Base-by-base conservation (phyloP, 2,888 invertebrate species). In the Eupithecia inturbata region DNA sequence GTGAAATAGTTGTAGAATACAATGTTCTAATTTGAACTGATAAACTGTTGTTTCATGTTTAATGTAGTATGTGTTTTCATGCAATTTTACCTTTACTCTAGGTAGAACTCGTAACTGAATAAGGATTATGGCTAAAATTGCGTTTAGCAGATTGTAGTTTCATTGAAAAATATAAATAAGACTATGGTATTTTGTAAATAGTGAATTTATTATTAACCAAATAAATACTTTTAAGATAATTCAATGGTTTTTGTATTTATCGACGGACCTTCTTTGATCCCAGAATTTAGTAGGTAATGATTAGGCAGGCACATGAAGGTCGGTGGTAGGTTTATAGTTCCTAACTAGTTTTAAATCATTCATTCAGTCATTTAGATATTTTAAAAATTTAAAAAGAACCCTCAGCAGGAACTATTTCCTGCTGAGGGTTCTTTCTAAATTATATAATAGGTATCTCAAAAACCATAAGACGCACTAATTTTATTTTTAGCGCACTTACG, bases 161-260 rank as follows among this genome's bases (percentile, higher is more conserved):
- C 64, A 45, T 71, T 63, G 71, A 33, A 72, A 77, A 63, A 72
- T 36, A 67, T 66, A 70, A 68, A 64, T 53, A 89, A 88, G 86
- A 85, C 86, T 87, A 72, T 77, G 80, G 88, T 88, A 88, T 88
- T 88, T 89, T 92, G 92, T 93, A 93, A 92, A 92, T 92, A 93
- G 88, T 87, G 85, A 87, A 88, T 89, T 88, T 85, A 85, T 85
- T 86, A 87, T 85, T 90, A 90, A 92, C 91, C 91, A 92, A 92
- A 92, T 92, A 90, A 90, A 89, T 88, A 66, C 12, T 36, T 53
- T 81, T 86, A 84, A 83, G 80, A 79, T 77, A 57, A n/a, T 57
- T 26, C 12, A 12, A 10, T 57, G 26, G 26, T 12, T 57, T 57
- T 49, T n/a, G 1, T 45, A 41, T 49, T 22, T 53, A 53, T 22